phyloP scores from a whole-genome alignment of 2,113 vertebrate species.

The Mionectes macconnelli region DNA sequence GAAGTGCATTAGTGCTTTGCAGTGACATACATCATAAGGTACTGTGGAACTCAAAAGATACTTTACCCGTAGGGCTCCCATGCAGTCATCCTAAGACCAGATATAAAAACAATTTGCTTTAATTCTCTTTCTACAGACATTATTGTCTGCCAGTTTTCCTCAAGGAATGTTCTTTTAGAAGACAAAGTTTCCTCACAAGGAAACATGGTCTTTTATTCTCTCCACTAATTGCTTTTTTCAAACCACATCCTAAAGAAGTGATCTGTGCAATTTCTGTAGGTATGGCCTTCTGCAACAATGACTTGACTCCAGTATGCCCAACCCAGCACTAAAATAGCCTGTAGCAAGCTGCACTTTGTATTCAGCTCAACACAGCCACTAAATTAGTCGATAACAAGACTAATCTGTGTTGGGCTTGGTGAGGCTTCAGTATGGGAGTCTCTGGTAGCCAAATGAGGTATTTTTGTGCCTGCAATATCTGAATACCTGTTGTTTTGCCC shows the following conservation, averaged over 20 bases:
- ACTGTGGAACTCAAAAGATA: background rate
- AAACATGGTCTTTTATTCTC: background rate
- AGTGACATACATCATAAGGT: background rate
- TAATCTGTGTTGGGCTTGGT: background rate
- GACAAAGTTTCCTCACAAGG: background rate
- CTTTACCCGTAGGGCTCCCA: background rate
- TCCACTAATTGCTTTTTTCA: background rate
- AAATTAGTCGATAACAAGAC: background rate
- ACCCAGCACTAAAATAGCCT: background rate
- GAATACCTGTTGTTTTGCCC: background rate
- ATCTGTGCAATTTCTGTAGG: background rate
- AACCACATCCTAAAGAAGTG: background rate
- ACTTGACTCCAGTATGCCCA: background rate
- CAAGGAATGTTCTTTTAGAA: background rate
- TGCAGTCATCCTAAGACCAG: background rate
- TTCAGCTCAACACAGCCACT: background rate
- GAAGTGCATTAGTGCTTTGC: background rate
- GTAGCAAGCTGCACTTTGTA: background rate
- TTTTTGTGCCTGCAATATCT: background rate
- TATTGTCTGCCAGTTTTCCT: background rate
- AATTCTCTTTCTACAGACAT: background rate
- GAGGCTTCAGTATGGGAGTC: background rate
- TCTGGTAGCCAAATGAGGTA: background rate
- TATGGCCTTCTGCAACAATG: background rate
- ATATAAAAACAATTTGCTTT: slow-evolving; percentile 3